These are phyloP conservation scores for Cheirogaleus major DNA, from an alignment of 2,797 vertebrate species.

Conservation along the genomic window DNA sequence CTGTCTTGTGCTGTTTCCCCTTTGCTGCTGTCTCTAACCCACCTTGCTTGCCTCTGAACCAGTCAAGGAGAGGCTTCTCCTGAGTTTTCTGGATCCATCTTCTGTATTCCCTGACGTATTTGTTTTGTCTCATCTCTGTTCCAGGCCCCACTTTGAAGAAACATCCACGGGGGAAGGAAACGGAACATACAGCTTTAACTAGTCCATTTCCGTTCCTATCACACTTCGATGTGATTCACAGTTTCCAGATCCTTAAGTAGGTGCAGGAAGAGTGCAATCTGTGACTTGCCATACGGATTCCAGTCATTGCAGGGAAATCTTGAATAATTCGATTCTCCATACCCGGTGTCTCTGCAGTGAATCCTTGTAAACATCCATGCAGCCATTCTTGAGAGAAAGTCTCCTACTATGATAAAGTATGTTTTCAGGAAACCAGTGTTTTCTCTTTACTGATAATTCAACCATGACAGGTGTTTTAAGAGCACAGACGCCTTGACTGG, in stretches of 20 bases:
- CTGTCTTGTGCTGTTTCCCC: neutral
- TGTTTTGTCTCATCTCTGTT: neutral
- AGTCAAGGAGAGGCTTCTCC: neutral
- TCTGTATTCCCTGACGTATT: neutral
- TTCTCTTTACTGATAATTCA: neutral
- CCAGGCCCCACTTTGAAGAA: neutral
- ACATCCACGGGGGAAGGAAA: neutral
- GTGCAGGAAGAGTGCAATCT: neutral
- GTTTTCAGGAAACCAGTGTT: neutral
- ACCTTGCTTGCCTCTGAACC: neutral
- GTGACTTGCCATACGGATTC: neutral
- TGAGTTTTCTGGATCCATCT: neutral
- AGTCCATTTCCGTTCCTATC: neutral
- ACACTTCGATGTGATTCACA: neutral
- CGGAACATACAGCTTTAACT: neutral
- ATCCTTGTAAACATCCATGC: neutral
- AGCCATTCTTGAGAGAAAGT: neutral
- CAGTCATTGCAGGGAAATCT: neutral
- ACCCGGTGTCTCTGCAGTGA: neutral
- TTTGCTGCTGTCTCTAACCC: accelerated
- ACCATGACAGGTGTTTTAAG: neutral
- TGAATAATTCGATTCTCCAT: neutral
- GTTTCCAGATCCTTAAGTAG: neutral
- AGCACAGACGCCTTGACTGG: neutral
- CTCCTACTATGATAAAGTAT: neutral